A percentile compares a stretch with the other conserved stretches of the same genome.
phyloP scores from a whole-genome alignment of 2,888 invertebrate species.

The Ormyrus pomaceus region DNA sequence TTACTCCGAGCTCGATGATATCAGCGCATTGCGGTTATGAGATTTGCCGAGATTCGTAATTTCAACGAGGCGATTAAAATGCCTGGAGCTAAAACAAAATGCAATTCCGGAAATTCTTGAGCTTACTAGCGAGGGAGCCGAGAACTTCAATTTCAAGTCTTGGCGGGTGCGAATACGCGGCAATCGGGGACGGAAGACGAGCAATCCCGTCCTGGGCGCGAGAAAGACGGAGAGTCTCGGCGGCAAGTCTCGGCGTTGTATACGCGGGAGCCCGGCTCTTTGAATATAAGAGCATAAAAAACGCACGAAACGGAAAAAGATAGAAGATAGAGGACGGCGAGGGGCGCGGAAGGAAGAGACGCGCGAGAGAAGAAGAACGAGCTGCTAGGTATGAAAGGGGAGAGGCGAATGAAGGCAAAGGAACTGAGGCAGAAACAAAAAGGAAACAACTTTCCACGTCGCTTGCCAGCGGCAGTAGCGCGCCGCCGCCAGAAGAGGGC shows the following conservation, averaged over 20 bases:
- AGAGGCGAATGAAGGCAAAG: constrained; percentile 15
- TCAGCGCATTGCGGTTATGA: constrained; percentile 8
- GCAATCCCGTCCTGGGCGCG: background rate
- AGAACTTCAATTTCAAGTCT: too few relatives aligned
- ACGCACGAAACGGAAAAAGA: background rate
- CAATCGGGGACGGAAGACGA: background rate
- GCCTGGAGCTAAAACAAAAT: constrained; percentile 39
- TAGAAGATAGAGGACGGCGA: constrained; percentile 24
- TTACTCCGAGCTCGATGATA: too few relatives aligned
- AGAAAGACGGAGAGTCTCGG: too few relatives aligned
- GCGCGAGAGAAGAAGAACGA: constrained; percentile 29
- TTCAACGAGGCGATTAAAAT: constrained; percentile 37
- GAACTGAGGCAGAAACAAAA: constrained; percentile 50
- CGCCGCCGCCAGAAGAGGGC: constrained; percentile 4
- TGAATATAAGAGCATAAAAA: constrained; percentile 21
- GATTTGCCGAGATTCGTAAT: constrained; percentile 21
- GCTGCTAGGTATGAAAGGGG: background rate
- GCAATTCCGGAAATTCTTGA: constrained; percentile 39
- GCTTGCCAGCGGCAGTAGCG: constrained; percentile 46
- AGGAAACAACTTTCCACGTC: constrained; percentile 47
- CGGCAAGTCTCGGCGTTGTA: too few relatives aligned
- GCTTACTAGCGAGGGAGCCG: background rate
- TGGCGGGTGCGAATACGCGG: too few relatives aligned
- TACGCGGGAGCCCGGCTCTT: background rate
- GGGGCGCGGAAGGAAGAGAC: background rate